Percentiles rank a stretch among this genome's conserved stretches.
Conservation (phyloP, 2,797 vertebrate species). For the Crenuchus spilurus region DNA sequence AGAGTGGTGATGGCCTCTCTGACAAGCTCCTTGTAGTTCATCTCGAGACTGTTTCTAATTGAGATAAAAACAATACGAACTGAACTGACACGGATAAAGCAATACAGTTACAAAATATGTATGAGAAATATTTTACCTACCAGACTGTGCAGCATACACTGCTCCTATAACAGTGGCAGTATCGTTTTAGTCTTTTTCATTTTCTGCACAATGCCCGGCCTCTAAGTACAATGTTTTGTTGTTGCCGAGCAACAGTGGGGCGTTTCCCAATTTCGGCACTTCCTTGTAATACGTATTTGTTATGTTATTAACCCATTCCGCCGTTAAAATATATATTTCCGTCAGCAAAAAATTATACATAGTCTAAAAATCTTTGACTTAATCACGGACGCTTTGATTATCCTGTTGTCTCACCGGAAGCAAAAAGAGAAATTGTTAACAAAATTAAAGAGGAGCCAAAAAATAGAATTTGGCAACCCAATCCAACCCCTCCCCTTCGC, state of each 20-base stretch:
- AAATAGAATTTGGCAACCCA: constrained; percentile 39
- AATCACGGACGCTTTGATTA: no score
- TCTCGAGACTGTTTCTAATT: constrained; percentile 67
- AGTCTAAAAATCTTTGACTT: neutral
- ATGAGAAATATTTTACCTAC: neutral
- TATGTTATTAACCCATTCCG: neutral
- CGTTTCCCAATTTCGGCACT: constrained; percentile 15
- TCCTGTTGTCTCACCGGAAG: neutral
- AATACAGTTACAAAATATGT: no score
- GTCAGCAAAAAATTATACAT: neutral
- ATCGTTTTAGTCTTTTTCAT: neutral
- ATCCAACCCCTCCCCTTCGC: neutral
- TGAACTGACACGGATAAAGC: neutral
- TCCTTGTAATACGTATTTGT: neutral
- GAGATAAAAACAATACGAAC: neutral
- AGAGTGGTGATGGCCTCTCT: constrained; percentile 76
- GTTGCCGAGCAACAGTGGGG: constrained; percentile 74
- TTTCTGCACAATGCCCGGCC: neutral
- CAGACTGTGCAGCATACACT: neutral
- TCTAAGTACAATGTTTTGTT: constrained; percentile 37
- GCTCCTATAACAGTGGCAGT: neutral
- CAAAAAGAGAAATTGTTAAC: neutral
- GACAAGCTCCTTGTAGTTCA: constrained; percentile 74
- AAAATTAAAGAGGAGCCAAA: neutral
- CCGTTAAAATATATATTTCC: neutral